Base-by-base conservation (phyloP, 37 sponge, comb jelly and placozoan species). In the Petrosia ficiformis region DNA sequence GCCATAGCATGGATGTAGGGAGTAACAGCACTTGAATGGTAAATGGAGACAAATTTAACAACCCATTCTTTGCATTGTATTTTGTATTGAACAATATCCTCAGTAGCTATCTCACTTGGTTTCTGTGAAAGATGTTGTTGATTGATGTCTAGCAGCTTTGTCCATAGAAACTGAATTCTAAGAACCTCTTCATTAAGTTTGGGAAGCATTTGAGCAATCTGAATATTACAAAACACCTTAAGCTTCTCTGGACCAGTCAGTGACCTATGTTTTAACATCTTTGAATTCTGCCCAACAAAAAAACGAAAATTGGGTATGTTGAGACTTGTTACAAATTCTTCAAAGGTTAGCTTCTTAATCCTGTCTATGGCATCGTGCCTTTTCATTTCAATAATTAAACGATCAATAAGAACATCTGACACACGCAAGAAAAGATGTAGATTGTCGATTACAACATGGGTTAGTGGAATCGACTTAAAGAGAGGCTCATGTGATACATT, bases 361-460 rank as follows among this genome's bases (percentile, higher is more conserved):
- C n/a, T 64, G 22, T 64, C 65, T 26, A 64, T 64, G 8, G 65
- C 65, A 64, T 64, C 31, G 8, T 22, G 65, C n/a, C 65, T 24
- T 64, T 28, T 64, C 8, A 64, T 11, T 3, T 77, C 68, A 10
- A 5, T 54, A 5, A 76, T 4, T 14, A 76, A 37, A 21, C 37
- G 67, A 35, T 64, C 67, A 22, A 76, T 76, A 8, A 76, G 35
- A 3, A 59, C 65, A 76, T 76, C 77, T 43, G 64, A 16, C 14
- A 74, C 61, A 4, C 75, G 32, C 2, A 74, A n/a, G 32, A 74
- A 74, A 10, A 74, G 39, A 57, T 74, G 75, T 29, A 74, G 35
- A 54, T 36, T 76, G 43, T 65, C 77, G 3, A 76, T 76, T 2
- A 76, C 67, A 29, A 76, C 65, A 41, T 40, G 2, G 3, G 32